These are phyloP conservation scores for Cryptus viduatorius DNA, from an alignment of 2,888 invertebrate genomes.

Conservation along the genomic window DNA sequence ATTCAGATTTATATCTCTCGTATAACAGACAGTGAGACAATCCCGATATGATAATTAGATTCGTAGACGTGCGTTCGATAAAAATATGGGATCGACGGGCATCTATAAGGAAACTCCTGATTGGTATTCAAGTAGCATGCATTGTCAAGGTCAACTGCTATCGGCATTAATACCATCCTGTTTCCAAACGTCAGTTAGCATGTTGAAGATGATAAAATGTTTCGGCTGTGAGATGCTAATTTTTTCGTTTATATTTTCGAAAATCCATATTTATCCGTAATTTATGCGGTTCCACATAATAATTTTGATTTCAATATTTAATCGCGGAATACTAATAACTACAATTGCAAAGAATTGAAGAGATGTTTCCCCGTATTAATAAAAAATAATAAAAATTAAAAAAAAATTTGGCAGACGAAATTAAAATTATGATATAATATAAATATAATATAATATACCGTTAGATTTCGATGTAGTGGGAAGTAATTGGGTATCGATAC, in stretches of 20 bases:
- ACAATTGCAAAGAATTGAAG: too few species aligned
- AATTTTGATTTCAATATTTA: too few species aligned
- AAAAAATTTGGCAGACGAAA: too few species aligned
- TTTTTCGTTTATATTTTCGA: not conserved
- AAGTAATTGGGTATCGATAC: too few species aligned
- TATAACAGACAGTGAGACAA: not conserved
- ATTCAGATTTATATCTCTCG: not conserved
- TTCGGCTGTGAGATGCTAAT: not conserved
- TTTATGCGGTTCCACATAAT: too few species aligned
- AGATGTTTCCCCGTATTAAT: too few species aligned
- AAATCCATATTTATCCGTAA: not conserved
- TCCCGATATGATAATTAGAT: not conserved
- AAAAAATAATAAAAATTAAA: too few species aligned
- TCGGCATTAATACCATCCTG: not conserved
- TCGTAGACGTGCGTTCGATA: not conserved
- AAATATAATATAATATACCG: too few species aligned
- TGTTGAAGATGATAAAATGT: not conserved
- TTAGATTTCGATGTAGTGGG: too few species aligned
- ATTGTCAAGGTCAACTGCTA: constrained; percentile 44
- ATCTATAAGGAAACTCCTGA: not conserved
- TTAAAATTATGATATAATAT: too few species aligned
- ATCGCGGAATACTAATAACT: too few species aligned
- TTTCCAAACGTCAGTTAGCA: not conserved
- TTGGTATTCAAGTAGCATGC: constrained; percentile 45
- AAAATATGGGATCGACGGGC: not conserved